Evolutionary conservation across 2,888 invertebrate species (phyloP).

Genomic region (Oxyteleia sp.): DNA sequence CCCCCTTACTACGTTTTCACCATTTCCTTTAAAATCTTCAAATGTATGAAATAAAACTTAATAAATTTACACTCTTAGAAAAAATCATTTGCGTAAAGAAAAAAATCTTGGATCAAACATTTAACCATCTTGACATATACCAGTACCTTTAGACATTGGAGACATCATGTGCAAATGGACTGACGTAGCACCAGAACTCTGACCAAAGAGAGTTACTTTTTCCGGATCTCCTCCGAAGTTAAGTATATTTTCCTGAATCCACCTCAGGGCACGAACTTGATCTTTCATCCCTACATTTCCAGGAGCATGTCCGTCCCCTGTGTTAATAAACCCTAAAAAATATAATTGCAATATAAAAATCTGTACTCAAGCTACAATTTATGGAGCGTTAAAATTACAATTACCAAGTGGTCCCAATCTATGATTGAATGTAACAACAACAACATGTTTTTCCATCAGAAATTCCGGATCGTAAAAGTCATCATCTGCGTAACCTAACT

Average conservation of each 20-base stretch:
- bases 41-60: too few species aligned
- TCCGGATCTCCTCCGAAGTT: conserved; percentile 88
- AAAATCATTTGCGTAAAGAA: too few species aligned
- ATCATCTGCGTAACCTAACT: conserved; percentile 78
- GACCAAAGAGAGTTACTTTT: conserved; percentile 89
- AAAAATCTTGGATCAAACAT: too few species aligned
- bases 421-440: conserved; percentile 83
- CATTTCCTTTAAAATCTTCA: too few species aligned
- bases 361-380: too few species aligned
- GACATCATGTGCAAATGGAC: too few species aligned
- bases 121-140: too few species aligned
- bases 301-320: conserved; percentile 71
- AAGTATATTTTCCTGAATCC: conserved; percentile 88
- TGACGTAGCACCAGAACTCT: conserved; percentile 89
- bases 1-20: too few species aligned
- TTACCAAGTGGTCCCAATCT: conserved; percentile 82
- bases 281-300: conserved; percentile 80
- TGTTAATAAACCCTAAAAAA: conserved; percentile 76
- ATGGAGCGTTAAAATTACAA: too few species aligned
- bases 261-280: conserved; percentile 78
- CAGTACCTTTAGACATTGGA: too few species aligned
- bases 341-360: too few species aligned
- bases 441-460: conserved; percentile 81
- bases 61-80: too few species aligned
- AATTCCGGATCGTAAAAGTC: conserved; percentile 82